Percentiles rank a stretch among this genome's conserved stretches.
phyloP scores from a whole-genome alignment of 2,797 vertebrate species.

The Triplophysa bombifrons region DNA sequence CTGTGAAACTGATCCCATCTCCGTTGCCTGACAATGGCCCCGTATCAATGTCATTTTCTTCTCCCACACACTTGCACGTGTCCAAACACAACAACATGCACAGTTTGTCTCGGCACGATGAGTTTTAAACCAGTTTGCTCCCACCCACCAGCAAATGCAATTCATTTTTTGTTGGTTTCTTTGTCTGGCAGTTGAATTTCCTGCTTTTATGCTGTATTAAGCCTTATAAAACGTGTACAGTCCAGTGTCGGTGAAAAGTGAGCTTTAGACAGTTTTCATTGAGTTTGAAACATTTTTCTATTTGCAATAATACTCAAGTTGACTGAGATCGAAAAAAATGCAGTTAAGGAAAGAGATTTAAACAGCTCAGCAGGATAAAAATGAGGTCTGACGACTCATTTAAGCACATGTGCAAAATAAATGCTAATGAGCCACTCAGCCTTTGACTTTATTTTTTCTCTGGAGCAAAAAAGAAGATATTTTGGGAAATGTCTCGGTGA shows the following conservation, averaged over 20 bases:
- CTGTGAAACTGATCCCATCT: constrained; percentile 60
- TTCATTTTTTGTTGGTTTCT: constrained; percentile 21
- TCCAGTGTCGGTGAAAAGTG: not conserved
- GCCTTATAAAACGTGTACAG: not conserved
- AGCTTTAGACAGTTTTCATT: not conserved
- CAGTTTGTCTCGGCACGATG: constrained; percentile 24
- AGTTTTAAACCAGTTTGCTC: constrained; percentile 6
- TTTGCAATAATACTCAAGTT: not conserved
- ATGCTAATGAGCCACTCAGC: too few relatives aligned
- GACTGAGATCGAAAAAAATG: not conserved
- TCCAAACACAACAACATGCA: constrained; percentile 22
- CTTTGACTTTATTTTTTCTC: too few relatives aligned
- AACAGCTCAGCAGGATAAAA: not conserved
- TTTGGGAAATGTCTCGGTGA: too few relatives aligned
- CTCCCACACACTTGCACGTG: constrained; percentile 28
- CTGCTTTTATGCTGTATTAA: not conserved
- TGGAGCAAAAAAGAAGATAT: too few relatives aligned
- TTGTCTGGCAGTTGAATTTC: not conserved
- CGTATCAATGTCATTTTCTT: constrained; percentile 22
- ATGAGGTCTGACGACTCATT: not conserved
- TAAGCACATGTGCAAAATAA: too few relatives aligned
- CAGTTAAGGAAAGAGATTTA: not conserved
- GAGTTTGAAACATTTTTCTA: not conserved
- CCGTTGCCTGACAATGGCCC: constrained; percentile 12
- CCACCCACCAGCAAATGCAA: not conserved